Conservation (phyloP, 2,797 vertebrate species). For the Ctenosaura bakeri region DNA sequence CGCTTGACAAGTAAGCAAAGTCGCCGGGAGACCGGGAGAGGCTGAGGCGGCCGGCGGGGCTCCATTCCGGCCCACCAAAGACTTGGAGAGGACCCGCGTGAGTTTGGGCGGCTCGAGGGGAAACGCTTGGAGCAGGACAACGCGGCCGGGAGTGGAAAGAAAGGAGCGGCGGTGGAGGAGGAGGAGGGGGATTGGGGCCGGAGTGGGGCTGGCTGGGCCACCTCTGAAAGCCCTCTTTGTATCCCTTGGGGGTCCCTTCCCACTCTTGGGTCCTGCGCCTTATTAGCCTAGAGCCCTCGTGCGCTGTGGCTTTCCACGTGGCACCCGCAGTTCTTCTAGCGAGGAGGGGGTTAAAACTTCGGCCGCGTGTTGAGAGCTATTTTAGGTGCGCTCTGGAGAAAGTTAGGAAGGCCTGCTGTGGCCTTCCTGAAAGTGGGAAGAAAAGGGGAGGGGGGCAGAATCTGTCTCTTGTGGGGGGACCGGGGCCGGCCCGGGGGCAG, state of each 20-base stretch:
- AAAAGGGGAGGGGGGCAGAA: not conserved
- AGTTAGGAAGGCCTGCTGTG: not conserved
- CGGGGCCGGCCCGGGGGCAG: too few species aligned
- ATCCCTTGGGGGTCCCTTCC: too few species aligned
- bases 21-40: not conserved
- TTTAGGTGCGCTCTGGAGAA: not conserved
- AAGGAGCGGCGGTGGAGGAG: not conserved
- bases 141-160: accelerated
- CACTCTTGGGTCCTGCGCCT: too few species aligned
- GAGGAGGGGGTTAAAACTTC: not conserved
- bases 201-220: not conserved
- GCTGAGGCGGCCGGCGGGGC: not conserved
- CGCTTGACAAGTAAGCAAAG: too few species aligned
- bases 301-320: conserved; percentile 17
- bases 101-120: not conserved
- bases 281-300: too few species aligned
- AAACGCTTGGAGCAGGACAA: not conserved
- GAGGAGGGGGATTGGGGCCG: not conserved
- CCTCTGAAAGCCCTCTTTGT: conserved; percentile 13
- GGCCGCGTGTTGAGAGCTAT: not conserved
- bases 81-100: not conserved
- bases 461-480: not conserved
- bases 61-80: not conserved
- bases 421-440: not conserved
- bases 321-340: not conserved